phyloP scores from a whole-genome alignment of 2,113 vertebrate species.

The Mobula birostris region DNA sequence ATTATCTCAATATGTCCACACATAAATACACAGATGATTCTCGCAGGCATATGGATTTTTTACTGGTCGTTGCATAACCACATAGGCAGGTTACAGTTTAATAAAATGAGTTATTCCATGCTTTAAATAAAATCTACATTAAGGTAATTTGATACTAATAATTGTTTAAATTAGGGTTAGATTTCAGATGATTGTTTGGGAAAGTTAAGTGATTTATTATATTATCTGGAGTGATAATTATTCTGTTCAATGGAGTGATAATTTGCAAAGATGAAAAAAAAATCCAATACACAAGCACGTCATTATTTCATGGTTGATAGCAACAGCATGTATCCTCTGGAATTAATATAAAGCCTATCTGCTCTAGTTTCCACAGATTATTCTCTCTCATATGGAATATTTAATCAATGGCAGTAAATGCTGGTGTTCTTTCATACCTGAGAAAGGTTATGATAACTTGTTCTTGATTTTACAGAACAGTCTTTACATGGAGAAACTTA shows the following conservation, averaged over 20 bases:
- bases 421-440: neutral
- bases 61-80: neutral
- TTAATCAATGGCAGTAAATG: neutral
- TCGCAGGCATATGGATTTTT: neutral
- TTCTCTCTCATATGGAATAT: neutral
- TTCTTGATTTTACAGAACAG: constrained; percentile 2
- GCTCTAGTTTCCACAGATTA: neutral
- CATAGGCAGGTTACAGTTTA: neutral
- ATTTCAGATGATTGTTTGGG: neutral
- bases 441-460: neutral
- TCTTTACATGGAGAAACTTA: neutral
- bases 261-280: constrained; percentile 3
- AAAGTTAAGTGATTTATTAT: neutral
- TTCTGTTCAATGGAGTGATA: neutral
- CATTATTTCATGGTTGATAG: neutral
- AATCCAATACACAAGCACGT: neutral
- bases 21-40: too few relatives aligned
- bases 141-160: neutral
- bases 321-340: neutral
- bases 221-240: neutral
- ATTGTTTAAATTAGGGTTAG: neutral
- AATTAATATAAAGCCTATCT: constrained; percentile 6
- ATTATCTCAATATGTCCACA: too few relatives aligned
- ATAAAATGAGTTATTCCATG: neutral
- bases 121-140: neutral